A percentile compares a stretch with the other conserved stretches of the same genome.
Conservation (phyloP, 2,888 invertebrate genomes). For the Andricus curvator region DNA sequence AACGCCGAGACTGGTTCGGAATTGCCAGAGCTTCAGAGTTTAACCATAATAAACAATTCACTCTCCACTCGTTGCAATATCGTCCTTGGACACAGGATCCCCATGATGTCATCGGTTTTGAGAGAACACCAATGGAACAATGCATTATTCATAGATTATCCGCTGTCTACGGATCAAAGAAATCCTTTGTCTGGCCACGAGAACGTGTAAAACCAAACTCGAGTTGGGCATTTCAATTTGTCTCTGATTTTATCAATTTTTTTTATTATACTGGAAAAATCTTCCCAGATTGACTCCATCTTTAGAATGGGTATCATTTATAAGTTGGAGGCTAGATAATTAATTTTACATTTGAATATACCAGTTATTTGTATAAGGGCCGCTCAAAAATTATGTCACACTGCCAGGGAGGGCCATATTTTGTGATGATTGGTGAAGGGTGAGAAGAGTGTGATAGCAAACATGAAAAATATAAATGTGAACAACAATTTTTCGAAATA, state of each 20-base stretch:
- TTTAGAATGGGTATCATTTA: neutral
- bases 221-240: neutral
- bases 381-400: too few species aligned
- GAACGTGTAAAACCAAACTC: neutral
- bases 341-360: neutral
- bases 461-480: too few species aligned
- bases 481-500: too few species aligned
- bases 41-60: conserved; percentile 32
- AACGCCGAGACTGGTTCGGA: neutral
- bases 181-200: conserved; percentile 16
- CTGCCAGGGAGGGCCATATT: too few species aligned
- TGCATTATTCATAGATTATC: conserved; percentile 57
- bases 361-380: too few species aligned
- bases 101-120: conserved; percentile 29
- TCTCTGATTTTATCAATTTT: neutral
- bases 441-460: too few species aligned
- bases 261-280: neutral
- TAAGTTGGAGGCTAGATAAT: neutral
- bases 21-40: conserved; percentile 24
- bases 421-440: too few species aligned
- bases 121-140: conserved; percentile 46
- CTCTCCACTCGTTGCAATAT: conserved; percentile 12
- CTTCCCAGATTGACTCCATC: neutral
- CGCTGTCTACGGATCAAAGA: neutral
- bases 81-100: conserved; percentile 27